These are phyloP conservation scores for Megaceryle torquata DNA, from an alignment of 2,113 vertebrate genomes.

Conservation along the genomic window DNA sequence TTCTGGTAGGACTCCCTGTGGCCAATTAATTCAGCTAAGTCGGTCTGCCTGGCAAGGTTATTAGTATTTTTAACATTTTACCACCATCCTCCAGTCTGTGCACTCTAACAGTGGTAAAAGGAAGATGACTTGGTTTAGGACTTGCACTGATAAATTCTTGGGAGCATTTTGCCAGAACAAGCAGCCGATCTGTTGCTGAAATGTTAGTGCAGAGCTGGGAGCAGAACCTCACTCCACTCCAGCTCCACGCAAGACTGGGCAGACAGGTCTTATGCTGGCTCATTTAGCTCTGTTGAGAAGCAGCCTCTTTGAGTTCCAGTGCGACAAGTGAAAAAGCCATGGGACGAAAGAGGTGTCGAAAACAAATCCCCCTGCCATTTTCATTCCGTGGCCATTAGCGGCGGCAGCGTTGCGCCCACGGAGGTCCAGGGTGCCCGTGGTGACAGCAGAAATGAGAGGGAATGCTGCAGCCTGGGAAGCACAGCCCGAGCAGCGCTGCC, in stretches of 20 bases:
- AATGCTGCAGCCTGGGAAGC: not conserved
- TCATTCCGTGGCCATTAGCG: slow-evolving; percentile 31
- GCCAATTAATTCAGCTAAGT: not conserved
- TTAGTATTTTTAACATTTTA: not conserved
- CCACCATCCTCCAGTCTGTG: not conserved
- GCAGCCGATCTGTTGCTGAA: not conserved
- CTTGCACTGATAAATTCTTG: not conserved
- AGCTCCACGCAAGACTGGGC: not conserved
- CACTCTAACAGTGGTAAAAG: not conserved
- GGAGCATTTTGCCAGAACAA: not conserved
- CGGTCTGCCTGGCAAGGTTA: not conserved
- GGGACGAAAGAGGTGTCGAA: slow-evolving; percentile 37
- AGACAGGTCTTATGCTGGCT: not conserved
- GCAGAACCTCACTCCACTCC: not conserved
- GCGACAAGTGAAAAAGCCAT: slow-evolving; percentile 20
- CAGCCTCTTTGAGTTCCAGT: not conserved
- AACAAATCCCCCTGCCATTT: slow-evolving; percentile 33
- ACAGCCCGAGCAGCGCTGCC: not conserved
- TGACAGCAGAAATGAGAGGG: not conserved
- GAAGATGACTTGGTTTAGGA: not conserved
- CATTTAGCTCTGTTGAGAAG: not conserved
- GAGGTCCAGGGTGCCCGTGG: not conserved
- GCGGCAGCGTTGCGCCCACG: not conserved
- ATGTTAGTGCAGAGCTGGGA: not conserved
- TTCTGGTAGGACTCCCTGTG: not conserved